Percentiles rank a stretch among this genome's conserved stretches.
Evolutionary conservation across 2,888 invertebrate genomes (phyloP).

Genomic region (Tricholauxania praeusta): DNA sequence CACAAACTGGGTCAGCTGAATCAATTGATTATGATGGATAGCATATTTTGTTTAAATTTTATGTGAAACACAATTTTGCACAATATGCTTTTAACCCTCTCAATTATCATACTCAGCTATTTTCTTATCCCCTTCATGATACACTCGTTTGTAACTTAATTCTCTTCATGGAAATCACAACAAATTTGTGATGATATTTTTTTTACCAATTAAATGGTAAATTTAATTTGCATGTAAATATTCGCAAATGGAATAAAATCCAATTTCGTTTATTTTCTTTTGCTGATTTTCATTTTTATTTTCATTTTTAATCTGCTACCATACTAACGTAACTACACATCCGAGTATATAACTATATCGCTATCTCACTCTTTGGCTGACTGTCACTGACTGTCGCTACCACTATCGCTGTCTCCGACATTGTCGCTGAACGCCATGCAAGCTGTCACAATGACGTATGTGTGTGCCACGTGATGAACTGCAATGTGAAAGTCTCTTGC

Average conservation of each 20-base stretch:
- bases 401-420: slow-evolving; percentile 21
- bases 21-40: no score
- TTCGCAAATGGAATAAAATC: slow-evolving; percentile 21
- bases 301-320: no score
- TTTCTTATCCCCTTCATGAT: no score
- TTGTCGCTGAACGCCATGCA: slow-evolving; percentile 13
- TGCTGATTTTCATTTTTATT: not conserved
- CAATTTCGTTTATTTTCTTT: slow-evolving; percentile 6
- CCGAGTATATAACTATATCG: not conserved
- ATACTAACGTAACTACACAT: no score
- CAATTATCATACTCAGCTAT: no score
- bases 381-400: not conserved
- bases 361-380: not conserved
- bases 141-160: not conserved
- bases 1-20: no score
- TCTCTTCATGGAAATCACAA: not conserved
- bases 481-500: not conserved
- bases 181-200: not conserved
- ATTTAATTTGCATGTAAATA: slow-evolving; percentile 14
- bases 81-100: no score
- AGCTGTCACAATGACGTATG: slow-evolving; percentile 29
- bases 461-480: slow-evolving; percentile 29
- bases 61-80: no score
- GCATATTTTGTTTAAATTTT: no score
- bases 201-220: slow-evolving; percentile 6